phyloP scores from a whole-genome alignment of 2,888 invertebrate species.

The Drosophila anceps region DNA sequence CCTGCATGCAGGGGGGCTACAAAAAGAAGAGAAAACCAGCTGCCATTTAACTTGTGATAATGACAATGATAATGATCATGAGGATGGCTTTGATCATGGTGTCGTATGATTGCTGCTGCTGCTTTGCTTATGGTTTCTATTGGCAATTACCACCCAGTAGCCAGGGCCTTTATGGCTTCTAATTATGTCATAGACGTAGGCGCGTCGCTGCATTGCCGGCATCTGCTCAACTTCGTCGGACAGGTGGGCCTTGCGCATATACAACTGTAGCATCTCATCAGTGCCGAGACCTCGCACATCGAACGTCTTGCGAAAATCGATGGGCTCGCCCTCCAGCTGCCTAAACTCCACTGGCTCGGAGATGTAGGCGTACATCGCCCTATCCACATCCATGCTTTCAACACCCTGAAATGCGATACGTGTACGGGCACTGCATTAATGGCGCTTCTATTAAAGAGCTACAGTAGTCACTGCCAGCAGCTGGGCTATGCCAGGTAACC shows the following conservation, averaged over 20 bases:
- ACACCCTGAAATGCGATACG: constrained; percentile 51
- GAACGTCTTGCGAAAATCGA: constrained; percentile 82
- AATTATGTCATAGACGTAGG: constrained; percentile 82
- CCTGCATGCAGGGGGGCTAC: constrained; percentile 72
- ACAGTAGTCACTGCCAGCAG: constrained; percentile 14
- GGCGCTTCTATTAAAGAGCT: constrained; percentile 25
- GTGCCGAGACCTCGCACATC: constrained; percentile 78
- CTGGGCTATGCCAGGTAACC: constrained; percentile 11
- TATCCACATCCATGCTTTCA: constrained; percentile 64
- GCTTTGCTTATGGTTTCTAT: not conserved
- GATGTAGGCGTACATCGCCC: constrained; percentile 66
- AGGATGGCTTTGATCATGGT: not conserved
- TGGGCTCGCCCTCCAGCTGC: constrained; percentile 70
- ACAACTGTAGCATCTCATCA: constrained; percentile 81
- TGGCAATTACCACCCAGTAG: constrained; percentile 80
- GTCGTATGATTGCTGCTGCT: not conserved
- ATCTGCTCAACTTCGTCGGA: constrained; percentile 74
- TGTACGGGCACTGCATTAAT: constrained; percentile 41
- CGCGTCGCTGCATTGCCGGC: constrained; percentile 73
- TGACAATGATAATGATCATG: constrained; percentile 9
- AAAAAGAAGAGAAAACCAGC: constrained; percentile 15
- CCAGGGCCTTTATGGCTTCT: constrained; percentile 82
- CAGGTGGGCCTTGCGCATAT: constrained; percentile 76
- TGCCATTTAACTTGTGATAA: constrained; percentile 13
- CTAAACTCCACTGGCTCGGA: constrained; percentile 79